Base-by-base conservation (phyloP, 2,888 invertebrate genomes). In the Choristoneura rosaceana region DNA sequence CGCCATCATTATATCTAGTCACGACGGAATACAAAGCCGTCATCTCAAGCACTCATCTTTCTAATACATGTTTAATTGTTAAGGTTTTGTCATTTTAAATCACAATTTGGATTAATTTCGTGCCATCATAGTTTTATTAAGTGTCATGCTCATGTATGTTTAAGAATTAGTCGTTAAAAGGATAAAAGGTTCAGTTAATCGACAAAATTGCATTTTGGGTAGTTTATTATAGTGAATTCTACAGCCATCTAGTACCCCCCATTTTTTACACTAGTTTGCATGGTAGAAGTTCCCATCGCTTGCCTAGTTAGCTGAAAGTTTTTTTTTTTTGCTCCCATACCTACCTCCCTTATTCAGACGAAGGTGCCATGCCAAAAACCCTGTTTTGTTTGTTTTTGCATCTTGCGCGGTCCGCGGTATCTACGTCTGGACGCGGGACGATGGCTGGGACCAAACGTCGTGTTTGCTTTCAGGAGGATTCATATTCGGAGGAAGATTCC, bases 381-480 rank as follows among this genome's bases (percentile, higher is more conserved):
- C 76, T 76, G 74, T 77, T 76, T 70, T 68, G 52, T 71, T 74
- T 74, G 63, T 63, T 77, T 67, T 74, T 64, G 63, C 55, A 65
- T 74, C 76, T 73, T 73, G 76, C 64, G 61, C 15, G 45, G 59
- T 64, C 34, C 38, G 58, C 55, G 47, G 64, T 69, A 69, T 63
- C 55, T 86, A 79, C 88, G 89, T 91, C 90, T 91, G 88, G 86
- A 81, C 80, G 77, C 75, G 75, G 76, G 75, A 74, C 76, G 76
- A 65, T 80, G 80, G 85, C 80, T 78, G 81, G 83, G 81, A 88
- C 88, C 90, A 89, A 90, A 83, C 85, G 87, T 10, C 88, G 83
- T 87, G 84, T 93, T 91, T 93, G 89, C 79, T 94, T 93, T 89
- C 94, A 94, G 94, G 94, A 94, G 93, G 93, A 93, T 88, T 92